Conservation (phyloP, 2,113 vertebrate genomes). For the Ceyx cyanopectus region DNA sequence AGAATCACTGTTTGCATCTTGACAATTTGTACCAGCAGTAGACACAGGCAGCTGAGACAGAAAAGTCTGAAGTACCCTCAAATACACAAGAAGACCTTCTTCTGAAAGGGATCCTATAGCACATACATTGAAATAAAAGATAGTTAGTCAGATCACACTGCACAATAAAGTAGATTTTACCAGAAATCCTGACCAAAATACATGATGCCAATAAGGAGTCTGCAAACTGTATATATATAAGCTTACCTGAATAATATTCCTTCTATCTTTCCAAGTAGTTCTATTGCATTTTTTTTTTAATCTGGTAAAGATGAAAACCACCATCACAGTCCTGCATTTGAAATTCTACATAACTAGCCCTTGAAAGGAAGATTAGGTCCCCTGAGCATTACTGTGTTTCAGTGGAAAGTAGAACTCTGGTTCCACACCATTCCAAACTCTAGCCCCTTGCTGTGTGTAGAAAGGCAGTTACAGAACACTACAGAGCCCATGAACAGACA, state of each 20-base stretch:
- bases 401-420: background rate
- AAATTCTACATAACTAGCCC: background rate
- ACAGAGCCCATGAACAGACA: background rate
- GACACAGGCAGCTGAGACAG: conserved; percentile 90
- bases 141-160: background rate
- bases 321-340: background rate
- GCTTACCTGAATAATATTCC: background rate
- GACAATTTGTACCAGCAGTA: conserved; percentile 74
- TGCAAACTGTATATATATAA: background rate
- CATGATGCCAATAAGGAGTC: background rate
- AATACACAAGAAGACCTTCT: conserved; percentile 90
- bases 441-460: background rate
- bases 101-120: conserved; percentile 88
- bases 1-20: conserved; percentile 87
- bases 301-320: background rate
- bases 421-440: background rate
- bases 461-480: background rate
- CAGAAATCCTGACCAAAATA: background rate
- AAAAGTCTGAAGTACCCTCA: conserved; percentile 89
- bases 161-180: background rate
- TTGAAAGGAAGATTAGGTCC: background rate
- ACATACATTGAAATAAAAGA: background rate
- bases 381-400: background rate
- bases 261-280: background rate
- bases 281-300: background rate